phyloP scores from a whole-genome alignment of 2,113 vertebrate species.

The Tyto alba region DNA sequence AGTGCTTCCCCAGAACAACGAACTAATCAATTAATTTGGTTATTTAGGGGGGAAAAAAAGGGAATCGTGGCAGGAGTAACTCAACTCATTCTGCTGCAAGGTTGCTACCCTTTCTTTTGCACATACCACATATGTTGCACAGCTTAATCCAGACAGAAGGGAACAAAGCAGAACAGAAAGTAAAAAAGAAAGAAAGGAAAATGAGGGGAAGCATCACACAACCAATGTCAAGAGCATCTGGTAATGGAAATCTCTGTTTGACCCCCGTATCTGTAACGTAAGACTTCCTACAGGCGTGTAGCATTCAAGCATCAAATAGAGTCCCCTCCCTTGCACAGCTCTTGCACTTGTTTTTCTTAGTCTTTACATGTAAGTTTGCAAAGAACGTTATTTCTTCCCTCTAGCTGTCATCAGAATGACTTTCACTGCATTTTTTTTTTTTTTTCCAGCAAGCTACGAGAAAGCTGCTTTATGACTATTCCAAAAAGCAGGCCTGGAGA shows the following conservation, averaged over 20 bases:
- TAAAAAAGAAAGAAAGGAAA: no score
- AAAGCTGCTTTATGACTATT: background rate
- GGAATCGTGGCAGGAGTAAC: background rate
- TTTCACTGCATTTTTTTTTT: background rate
- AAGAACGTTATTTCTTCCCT: background rate
- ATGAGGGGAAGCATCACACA: background rate
- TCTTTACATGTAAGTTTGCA: background rate
- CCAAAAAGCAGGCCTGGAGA: background rate
- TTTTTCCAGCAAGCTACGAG: background rate
- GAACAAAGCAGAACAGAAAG: background rate
- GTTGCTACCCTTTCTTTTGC: background rate
- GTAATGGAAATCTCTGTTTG: background rate
- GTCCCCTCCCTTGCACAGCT: background rate
- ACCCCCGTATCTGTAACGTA: accelerated
- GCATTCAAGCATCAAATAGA: background rate
- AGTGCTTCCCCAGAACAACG: background rate
- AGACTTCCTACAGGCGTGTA: background rate
- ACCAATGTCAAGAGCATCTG: background rate
- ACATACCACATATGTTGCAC: accelerated
- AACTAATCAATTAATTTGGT: background rate
- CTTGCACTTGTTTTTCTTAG: background rate
- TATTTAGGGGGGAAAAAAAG: background rate
- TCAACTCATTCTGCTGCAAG: background rate
- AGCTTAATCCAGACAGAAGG: background rate
- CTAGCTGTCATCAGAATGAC: constrained; percentile 3